phyloP scores from a whole-genome alignment of 1,140 invertebrate genomes.

The Cecropterus lyciades region DNA sequence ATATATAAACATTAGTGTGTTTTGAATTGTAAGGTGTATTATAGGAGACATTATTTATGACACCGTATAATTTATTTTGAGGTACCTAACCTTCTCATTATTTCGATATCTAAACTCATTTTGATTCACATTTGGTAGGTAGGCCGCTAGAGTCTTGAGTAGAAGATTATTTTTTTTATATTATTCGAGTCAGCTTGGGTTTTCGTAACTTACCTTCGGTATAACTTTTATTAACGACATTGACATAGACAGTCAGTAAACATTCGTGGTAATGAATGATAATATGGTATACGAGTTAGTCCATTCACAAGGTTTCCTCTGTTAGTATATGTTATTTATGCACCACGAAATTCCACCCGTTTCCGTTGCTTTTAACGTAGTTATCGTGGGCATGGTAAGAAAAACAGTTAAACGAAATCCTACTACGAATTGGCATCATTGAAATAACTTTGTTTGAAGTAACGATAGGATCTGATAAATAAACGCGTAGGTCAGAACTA shows the following conservation, averaged over 20 bases:
- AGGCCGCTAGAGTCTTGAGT: too few species aligned
- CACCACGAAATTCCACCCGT: conserved; percentile 37
- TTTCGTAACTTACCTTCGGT: not conserved
- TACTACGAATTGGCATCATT: conserved; percentile 14
- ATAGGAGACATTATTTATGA: too few species aligned
- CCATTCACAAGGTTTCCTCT: conserved; percentile 17
- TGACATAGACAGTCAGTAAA: not conserved
- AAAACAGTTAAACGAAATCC: conserved; percentile 31
- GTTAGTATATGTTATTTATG: conserved; percentile 24
- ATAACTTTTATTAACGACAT: conserved; percentile 1
- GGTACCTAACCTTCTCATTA: too few species aligned
- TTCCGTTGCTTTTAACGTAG: conserved; percentile 39
- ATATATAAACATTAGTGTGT: not conserved
- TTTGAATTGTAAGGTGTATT: too few species aligned
- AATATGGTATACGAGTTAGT: not conserved
- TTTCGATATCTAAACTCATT: too few species aligned
- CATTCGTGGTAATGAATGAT: not conserved
- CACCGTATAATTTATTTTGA: too few species aligned
- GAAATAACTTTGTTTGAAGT: too few species aligned
- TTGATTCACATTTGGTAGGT: too few species aligned
- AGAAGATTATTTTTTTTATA: not conserved
- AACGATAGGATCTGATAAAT: conserved; percentile 11
- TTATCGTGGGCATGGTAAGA: conserved; percentile 18
- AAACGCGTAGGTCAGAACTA: conserved; percentile 25
- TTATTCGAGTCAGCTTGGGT: not conserved